phyloP scores from a whole-genome alignment of 1,140 invertebrate genomes.

The Drosophila tropicalis region DNA sequence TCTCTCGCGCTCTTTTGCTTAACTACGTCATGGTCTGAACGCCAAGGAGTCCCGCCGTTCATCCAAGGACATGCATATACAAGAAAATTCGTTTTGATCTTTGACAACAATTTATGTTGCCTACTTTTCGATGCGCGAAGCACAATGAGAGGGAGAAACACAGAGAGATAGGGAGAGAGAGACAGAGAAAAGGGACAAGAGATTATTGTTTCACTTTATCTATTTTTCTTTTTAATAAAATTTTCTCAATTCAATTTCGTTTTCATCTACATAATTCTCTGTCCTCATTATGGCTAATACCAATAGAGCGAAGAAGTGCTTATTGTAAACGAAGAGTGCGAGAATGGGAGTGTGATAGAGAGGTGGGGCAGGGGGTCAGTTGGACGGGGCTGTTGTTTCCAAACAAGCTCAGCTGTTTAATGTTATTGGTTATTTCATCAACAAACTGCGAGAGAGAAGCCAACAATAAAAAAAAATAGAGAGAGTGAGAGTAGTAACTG shows the following conservation, averaged over 20 bases:
- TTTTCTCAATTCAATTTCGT: constrained; percentile 41
- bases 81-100: constrained; percentile 4
- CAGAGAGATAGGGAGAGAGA: background rate
- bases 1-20: constrained; percentile 10
- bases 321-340: background rate
- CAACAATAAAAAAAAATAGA: constrained; percentile 1
- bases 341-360: background rate
- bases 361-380: constrained; percentile 22
- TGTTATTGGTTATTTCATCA: constrained; percentile 64
- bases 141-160: background rate
- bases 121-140: constrained; percentile 4
- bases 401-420: constrained; percentile 82
- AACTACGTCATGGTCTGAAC: constrained; percentile 20
- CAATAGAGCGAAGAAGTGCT: background rate
- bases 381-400: constrained; percentile 62
- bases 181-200: background rate
- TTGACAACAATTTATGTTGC: background rate
- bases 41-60: background rate
- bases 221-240: background rate
- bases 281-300: constrained; percentile 13
- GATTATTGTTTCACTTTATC: background rate
- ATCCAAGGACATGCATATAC: constrained; percentile 11
- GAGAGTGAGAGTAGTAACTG: constrained; percentile 7
- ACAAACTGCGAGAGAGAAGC: constrained; percentile 25
- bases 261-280: constrained; percentile 23